Evolutionary conservation across 2,113 vertebrate genomes (phyloP), one percentile per base, ranked within the genome.

Genomic region (Calyptomena viridis): DNA sequence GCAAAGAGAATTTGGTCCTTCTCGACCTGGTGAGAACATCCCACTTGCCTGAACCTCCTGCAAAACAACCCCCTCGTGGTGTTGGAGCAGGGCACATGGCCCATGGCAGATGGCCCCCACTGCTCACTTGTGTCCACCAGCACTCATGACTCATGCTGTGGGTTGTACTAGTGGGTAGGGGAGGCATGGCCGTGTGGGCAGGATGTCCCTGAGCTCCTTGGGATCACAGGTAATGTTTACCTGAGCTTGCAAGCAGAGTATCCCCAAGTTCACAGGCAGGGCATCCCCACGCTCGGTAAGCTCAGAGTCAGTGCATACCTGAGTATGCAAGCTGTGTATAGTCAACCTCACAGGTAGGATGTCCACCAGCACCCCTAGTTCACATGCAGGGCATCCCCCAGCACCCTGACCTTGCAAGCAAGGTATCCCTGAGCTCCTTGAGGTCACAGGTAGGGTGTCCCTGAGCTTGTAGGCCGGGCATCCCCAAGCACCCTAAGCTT

Each of bases 1-100:
- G 14, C 2, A n/a, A n/a, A n/a, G 3, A 44, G 71, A 68, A 73
- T 68, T 71, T 21, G n/a, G 44, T 60, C 35, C 14, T 13, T 74
- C 64, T 30, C 8, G 0, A 0, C 2, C 11, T 2, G 2, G 47
- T 2, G 11, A 42, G 42, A 50, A 49, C 2, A 3, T 37, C 40
- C 15, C 6, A 2, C 52, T n/a, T 0, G 0, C 50, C 63, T 6
- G 12, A 27, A 90, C 21, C 44, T 42, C 0, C 0, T 66, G 6
- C 14, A 21, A 39, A 75, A 50, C 39, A 66, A 90, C 73, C 28
- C 24, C 83, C 6, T 0, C 0, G 40, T 17, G 37, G 24, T 60
- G 59, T 2, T 5, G 1, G 31, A 62, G 21, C 49, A 19, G 58
- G 33, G 69, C 33, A 59, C 68, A 14, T 4, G 1, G 22, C 56